Conservation (phyloP, 2,113 vertebrate species). For the Thalassarche chlororhynchos region DNA sequence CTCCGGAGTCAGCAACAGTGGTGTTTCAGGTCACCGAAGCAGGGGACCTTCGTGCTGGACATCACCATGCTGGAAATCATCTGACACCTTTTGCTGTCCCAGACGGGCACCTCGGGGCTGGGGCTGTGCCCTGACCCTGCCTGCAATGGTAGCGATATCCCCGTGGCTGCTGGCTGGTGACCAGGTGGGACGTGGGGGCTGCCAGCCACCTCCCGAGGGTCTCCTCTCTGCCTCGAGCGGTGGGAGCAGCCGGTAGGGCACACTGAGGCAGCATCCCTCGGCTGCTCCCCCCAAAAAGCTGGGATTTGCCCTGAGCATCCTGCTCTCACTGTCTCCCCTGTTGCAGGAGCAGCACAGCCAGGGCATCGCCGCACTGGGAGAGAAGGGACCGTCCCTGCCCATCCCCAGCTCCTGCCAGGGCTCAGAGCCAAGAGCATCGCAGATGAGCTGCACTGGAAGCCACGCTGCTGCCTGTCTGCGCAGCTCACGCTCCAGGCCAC, state of each 20-base stretch:
- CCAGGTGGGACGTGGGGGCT: accelerated
- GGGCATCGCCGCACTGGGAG: accelerated
- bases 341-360: background rate
- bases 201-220: background rate
- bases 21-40: background rate
- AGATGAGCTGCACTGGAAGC: background rate
- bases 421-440: background rate
- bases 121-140: background rate
- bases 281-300: background rate
- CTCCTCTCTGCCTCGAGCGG: background rate
- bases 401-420: accelerated
- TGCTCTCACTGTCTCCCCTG: background rate
- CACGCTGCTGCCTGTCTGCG: background rate
- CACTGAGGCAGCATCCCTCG: accelerated
- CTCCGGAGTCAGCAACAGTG: background rate
- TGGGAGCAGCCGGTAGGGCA: background rate
- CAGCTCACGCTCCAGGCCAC: background rate
- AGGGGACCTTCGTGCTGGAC: background rate
- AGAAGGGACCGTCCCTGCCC: background rate
- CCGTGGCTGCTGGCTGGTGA: background rate
- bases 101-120: accelerated
- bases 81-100: background rate
- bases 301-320: background rate
- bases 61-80: background rate
- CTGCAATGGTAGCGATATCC: accelerated